Evolutionary conservation across 2,797 vertebrate genomes (phyloP).

Genomic region (Alfaro cultratus): DNA sequence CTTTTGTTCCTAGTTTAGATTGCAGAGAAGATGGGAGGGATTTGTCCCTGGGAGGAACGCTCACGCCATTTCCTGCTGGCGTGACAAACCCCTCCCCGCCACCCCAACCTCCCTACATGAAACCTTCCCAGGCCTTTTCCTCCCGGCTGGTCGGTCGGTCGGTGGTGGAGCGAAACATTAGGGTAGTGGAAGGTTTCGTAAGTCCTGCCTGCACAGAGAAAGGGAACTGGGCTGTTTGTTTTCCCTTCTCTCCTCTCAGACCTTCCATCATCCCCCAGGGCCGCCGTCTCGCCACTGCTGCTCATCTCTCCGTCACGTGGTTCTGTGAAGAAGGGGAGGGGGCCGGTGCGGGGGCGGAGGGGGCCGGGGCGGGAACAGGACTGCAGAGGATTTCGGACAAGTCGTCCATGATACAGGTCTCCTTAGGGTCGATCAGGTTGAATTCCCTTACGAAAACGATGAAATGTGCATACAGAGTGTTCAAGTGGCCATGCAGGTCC

Average conservation of each 20-base stretch:
- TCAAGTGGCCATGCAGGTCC: slow-evolving; percentile 98
- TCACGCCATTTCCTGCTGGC: slow-evolving; percentile 82
- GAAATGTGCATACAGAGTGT: slow-evolving; percentile 98
- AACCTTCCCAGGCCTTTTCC: slow-evolving; percentile 41
- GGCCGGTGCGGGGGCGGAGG: slow-evolving; percentile 53
- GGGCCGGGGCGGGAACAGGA: slow-evolving; percentile 59
- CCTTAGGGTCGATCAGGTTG: slow-evolving; percentile 98
- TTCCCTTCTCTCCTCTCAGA: slow-evolving; percentile 61
- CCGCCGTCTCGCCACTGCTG: slow-evolving; percentile 45
- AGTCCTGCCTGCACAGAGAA: slow-evolving; percentile 73
- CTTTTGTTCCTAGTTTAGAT: slow-evolving; percentile 80
- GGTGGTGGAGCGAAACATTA: slow-evolving; percentile 74
- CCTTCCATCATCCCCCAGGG: slow-evolving; percentile 67
- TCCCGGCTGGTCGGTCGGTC: slow-evolving; percentile 67
- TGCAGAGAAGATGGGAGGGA: slow-evolving; percentile 78
- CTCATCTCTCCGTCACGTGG: slow-evolving; percentile 99
- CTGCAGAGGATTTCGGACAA: slow-evolving; percentile 95
- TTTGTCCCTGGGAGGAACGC: slow-evolving; percentile 73
- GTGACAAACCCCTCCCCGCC: slow-evolving; percentile 73
- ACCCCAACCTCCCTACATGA: slow-evolving; percentile 31
- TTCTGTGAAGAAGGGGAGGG: slow-evolving; percentile 90
- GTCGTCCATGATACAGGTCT: slow-evolving; percentile 98
- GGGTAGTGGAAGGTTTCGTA: slow-evolving; percentile 75
- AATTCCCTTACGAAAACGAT: slow-evolving; percentile 98
- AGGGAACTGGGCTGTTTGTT: slow-evolving; percentile 56